Evolutionary conservation across 2,888 invertebrate species (phyloP).

Genomic region (Tinea pellionella): DNA sequence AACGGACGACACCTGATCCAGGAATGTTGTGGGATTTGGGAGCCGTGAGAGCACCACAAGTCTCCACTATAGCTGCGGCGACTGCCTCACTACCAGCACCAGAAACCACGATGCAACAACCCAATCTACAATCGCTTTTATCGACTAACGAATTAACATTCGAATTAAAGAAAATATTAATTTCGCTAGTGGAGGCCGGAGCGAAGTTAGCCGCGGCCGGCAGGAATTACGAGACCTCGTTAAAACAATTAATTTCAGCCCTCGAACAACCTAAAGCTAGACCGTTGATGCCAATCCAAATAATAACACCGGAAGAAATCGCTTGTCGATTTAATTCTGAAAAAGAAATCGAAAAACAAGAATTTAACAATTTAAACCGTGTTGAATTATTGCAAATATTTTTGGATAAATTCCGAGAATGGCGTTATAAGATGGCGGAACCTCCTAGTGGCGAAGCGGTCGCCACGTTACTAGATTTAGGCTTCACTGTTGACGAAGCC

Average conservation of each 20-base stretch:
- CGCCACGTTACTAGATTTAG: conserved; percentile 40
- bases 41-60: conserved; percentile 48
- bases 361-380: conserved; percentile 25
- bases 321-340: conserved; percentile 35
- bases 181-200: conserved; percentile 56
- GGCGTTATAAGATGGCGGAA: conserved; percentile 43
- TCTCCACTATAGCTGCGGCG: conserved; percentile 48
- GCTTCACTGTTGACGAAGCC: conserved; percentile 41
- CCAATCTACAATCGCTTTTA: conserved; percentile 50
- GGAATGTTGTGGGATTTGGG: conserved; percentile 55
- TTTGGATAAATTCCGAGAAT: conserved; percentile 48
- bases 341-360: conserved; percentile 22
- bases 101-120: conserved; percentile 38
- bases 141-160: conserved; percentile 55
- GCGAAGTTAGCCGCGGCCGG: conserved; percentile 54
- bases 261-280: conserved; percentile 40
- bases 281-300: conserved; percentile 36
- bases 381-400: conserved; percentile 50
- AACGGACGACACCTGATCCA: conserved; percentile 46
- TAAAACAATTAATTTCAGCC: conserved; percentile 47
- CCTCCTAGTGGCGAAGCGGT: conserved; percentile 43
- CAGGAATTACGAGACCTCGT: conserved; percentile 45
- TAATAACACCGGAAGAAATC: conserved; percentile 53
- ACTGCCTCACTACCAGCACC: conserved; percentile 49
- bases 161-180: conserved; percentile 51